These are phyloP conservation scores for Apodemia mormo DNA, from an alignment of 2,888 invertebrate species.

Conservation along the genomic window DNA sequence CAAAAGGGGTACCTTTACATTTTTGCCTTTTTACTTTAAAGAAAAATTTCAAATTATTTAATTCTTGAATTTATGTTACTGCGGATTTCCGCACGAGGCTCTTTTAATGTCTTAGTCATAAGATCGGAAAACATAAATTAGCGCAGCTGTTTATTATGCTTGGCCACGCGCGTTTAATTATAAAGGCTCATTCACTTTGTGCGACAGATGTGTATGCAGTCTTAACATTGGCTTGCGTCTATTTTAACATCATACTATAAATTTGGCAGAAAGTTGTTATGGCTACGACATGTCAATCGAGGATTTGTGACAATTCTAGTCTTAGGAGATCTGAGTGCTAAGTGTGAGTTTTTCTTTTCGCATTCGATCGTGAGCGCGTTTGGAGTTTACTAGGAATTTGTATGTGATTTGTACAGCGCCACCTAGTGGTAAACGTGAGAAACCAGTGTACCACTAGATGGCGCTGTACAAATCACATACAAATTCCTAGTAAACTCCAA, in stretches of 20 bases:
- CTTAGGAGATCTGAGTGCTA: too few species aligned
- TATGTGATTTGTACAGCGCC: too few species aligned
- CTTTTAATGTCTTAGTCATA: slow-evolving; percentile 43
- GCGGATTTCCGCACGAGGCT: not conserved
- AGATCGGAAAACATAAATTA: slow-evolving; percentile 68
- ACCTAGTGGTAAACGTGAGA: too few species aligned
- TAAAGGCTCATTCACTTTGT: slow-evolving; percentile 20
- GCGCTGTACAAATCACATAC: too few species aligned
- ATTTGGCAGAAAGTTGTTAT: not conserved
- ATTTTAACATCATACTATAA: not conserved
- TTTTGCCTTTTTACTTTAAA: not conserved
- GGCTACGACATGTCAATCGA: too few species aligned
- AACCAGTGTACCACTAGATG: too few species aligned
- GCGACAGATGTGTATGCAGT: slow-evolving; percentile 16
- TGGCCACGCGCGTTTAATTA: slow-evolving; percentile 50
- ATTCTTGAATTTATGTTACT: not conserved
- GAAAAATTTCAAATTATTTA: not conserved
- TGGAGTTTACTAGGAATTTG: too few species aligned
- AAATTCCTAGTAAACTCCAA: too few species aligned
- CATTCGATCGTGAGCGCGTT: too few species aligned
- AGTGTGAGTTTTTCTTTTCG: too few species aligned
- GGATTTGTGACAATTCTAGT: too few species aligned
- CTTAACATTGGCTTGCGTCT: slow-evolving; percentile 4
- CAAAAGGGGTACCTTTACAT: too few species aligned
- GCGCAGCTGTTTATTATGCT: slow-evolving; percentile 64